Evolutionary conservation across 64 coral and sea anemone genomes (phyloP).

Genomic region (Stichodactyla mertensii): DNA sequence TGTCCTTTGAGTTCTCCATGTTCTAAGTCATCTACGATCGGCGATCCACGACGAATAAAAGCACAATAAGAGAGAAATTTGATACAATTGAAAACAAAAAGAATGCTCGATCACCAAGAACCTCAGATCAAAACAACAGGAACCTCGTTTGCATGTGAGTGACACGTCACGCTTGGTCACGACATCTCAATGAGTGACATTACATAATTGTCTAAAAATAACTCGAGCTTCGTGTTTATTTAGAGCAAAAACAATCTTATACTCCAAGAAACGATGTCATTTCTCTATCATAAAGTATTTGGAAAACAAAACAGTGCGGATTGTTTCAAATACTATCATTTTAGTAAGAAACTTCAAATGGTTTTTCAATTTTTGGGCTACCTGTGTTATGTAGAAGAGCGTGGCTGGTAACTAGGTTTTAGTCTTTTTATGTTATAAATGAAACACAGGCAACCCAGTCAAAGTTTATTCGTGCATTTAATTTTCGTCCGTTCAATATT

Average conservation of each 20-base stretch:
- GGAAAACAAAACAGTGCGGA: no score
- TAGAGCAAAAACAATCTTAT: no score
- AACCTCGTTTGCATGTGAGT: background rate
- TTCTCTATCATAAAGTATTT: no score
- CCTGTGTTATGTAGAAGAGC: background rate
- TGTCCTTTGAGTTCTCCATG: background rate
- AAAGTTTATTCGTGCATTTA: no score
- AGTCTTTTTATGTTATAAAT: background rate
- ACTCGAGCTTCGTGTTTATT: background rate
- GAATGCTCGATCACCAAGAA: background rate
- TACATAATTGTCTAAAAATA: background rate
- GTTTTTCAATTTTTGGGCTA: background rate
- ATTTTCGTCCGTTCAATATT: no score
- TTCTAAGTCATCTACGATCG: background rate
- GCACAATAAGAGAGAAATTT: background rate
- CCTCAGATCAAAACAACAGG: background rate
- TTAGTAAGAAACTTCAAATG: background rate
- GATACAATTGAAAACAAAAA: background rate
- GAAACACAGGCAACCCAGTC: background rate
- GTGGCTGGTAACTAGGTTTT: background rate
- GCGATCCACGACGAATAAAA: background rate
- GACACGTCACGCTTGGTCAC: background rate
- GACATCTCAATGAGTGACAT: background rate
- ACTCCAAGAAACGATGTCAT: no score
- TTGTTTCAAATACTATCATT: no score